phyloP scores from a whole-genome alignment of 2,888 invertebrate genomes.

The Melikaiella ostensackeni region DNA sequence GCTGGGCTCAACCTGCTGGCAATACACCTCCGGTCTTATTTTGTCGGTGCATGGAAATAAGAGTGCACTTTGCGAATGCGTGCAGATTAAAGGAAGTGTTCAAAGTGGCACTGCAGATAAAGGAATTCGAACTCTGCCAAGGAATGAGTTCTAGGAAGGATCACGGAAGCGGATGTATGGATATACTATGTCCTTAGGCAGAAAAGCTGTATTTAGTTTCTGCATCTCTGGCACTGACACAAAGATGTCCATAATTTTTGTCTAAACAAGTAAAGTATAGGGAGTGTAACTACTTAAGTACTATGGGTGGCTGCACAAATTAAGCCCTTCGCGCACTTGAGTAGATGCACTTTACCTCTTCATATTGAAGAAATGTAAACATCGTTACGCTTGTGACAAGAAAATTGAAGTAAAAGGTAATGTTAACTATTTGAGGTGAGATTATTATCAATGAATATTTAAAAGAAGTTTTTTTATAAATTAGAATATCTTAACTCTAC shows the following conservation, averaged over 20 bases:
- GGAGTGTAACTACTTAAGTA: not conserved
- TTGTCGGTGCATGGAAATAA: slow-evolving; percentile 40
- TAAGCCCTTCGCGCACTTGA: not conserved
- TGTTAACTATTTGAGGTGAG: not conserved
- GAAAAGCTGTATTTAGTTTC: slow-evolving; percentile 10
- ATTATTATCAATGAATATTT: not conserved
- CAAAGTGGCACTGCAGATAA: slow-evolving; percentile 36
- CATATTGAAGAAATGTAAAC: not conserved
- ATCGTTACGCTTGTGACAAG: not conserved
- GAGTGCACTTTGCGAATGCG: slow-evolving; percentile 33
- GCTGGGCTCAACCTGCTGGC: slow-evolving; percentile 46
- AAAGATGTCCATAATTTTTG: slow-evolving; percentile 3
- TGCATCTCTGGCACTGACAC: not conserved
- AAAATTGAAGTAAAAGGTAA: not conserved
- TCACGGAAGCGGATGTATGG: not conserved
- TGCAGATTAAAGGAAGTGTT: slow-evolving; percentile 42
- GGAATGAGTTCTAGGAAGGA: not conserved
- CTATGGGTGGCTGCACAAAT: not conserved
- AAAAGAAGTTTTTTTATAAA: not conserved
- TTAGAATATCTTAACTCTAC: not conserved
- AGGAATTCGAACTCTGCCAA: not conserved
- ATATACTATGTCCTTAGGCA: slow-evolving; percentile 2
- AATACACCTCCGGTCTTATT: slow-evolving; percentile 43
- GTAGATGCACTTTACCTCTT: not conserved
- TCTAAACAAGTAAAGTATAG: slow-evolving; percentile 1